Evolutionary conservation across 2,113 vertebrate genomes (phyloP).

Genomic region (Zootoca vivipara): DNA sequence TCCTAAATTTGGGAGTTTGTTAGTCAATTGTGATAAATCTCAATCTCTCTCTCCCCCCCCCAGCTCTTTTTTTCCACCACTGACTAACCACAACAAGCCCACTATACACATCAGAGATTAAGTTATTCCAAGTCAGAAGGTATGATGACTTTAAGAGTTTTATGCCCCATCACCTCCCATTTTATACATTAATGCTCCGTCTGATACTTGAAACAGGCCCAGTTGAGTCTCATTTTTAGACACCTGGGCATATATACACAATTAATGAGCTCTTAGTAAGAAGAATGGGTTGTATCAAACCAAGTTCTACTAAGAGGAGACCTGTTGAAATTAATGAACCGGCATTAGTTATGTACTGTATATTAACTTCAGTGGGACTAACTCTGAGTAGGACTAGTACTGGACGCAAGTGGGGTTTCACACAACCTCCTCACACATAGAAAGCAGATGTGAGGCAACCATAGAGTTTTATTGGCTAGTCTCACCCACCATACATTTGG

Average conservation of each 20-base stretch:
- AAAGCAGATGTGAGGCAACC: too few species aligned
- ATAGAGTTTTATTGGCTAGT: neutral
- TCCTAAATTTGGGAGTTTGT: neutral
- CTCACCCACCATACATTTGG: neutral
- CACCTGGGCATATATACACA: neutral
- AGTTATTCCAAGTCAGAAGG: neutral
- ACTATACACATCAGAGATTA: neutral
- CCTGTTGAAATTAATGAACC: too few species aligned
- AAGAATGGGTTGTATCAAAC: too few species aligned
- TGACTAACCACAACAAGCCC: neutral
- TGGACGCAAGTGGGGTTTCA: neutral
- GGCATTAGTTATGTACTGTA: too few species aligned
- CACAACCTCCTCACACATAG: neutral
- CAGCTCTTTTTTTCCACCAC: too few species aligned
- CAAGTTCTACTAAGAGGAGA: too few species aligned
- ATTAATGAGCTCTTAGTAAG: neutral
- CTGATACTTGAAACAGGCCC: neutral
- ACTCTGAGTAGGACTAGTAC: too few species aligned
- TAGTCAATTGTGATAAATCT: slow-evolving; percentile 21
- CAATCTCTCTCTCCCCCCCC: neutral
- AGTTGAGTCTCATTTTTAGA: neutral
- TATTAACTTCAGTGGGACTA: too few species aligned
- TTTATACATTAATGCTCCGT: neutral
- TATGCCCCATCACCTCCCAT: neutral
- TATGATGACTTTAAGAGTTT: neutral